A percentile compares a stretch with the other conserved stretches of the same genome.
These are phyloP conservation scores for Drosophila melanocephala DNA, from an alignment of 2,888 invertebrate genomes.

Conservation along the genomic window DNA sequence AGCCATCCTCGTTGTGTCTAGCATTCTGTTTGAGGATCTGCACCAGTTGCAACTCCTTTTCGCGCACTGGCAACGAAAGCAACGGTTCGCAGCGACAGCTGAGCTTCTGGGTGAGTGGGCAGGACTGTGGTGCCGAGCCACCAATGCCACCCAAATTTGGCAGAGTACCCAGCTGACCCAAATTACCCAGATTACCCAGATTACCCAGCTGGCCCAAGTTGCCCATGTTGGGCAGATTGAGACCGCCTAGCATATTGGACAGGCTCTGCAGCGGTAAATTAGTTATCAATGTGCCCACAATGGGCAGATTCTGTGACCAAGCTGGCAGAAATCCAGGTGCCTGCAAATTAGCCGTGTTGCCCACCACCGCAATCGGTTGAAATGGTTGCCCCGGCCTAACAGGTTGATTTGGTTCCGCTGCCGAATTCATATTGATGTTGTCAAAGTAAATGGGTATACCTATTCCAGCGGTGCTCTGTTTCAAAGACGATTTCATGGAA, in stretches of 20 bases:
- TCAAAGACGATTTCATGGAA: neutral
- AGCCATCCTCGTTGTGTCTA: constrained; percentile 66
- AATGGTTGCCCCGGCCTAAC: constrained; percentile 21
- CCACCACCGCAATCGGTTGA: constrained; percentile 64
- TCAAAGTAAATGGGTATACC: constrained; percentile 63
- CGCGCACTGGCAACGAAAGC: constrained; percentile 44
- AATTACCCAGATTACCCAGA: constrained; percentile 48
- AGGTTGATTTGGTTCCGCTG: constrained; percentile 26
- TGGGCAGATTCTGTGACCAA: constrained; percentile 71
- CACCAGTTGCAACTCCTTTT: constrained; percentile 35
- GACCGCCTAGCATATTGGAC: constrained; percentile 37
- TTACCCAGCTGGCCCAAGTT: constrained; percentile 48
- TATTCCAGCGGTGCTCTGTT: constrained; percentile 27
- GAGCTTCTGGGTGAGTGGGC: constrained; percentile 68
- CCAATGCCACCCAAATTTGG: constrained; percentile 17
- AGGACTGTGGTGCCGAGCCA: constrained; percentile 38
- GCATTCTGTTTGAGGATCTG: constrained; percentile 71
- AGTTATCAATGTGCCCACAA: constrained; percentile 73
- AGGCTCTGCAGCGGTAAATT: constrained; percentile 67
- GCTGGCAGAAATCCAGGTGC: constrained; percentile 59
- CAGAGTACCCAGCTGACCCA: constrained; percentile 50
- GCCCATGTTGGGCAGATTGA: constrained; percentile 47
- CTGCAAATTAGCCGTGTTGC: constrained; percentile 37
- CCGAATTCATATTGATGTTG: constrained; percentile 24
- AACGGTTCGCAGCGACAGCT: constrained; percentile 77